Percentiles rank a stretch among this genome's conserved stretches.
Evolutionary conservation across 2,888 invertebrate genomes (phyloP).

Genomic region (Folsomia manolachei): DNA sequence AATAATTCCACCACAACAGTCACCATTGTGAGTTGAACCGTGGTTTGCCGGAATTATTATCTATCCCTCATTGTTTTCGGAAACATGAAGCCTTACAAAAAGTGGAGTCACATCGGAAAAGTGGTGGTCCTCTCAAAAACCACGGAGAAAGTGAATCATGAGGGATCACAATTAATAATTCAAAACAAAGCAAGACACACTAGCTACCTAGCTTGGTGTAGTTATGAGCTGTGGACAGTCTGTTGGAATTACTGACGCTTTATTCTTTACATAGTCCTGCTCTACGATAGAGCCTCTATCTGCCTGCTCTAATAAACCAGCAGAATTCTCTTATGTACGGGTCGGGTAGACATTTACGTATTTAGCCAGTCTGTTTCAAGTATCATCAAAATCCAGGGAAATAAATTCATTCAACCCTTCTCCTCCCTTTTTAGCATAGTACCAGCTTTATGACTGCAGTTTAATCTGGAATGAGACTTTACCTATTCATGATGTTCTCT

Average conservation of each 20-base stretch:
- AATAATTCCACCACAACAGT: too few relatives aligned
- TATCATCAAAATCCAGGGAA: background rate
- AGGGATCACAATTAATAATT: conserved; percentile 2
- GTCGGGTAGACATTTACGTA: too few relatives aligned
- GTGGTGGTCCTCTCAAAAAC: background rate
- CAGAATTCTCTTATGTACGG: background rate
- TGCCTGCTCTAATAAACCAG: background rate
- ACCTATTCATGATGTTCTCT: background rate
- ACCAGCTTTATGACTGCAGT: background rate
- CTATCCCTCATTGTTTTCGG: background rate
- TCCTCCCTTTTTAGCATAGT: background rate
- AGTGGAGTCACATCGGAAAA: background rate
- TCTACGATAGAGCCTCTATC: too few relatives aligned
- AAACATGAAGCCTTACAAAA: background rate
- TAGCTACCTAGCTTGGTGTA: background rate
- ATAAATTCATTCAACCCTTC: too few relatives aligned
- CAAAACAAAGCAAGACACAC: background rate
- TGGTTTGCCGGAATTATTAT: background rate
- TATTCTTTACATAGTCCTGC: background rate
- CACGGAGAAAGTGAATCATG: background rate
- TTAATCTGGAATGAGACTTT: background rate
- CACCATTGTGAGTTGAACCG: too few relatives aligned
- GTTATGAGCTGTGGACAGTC: background rate
- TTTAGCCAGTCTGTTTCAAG: background rate
- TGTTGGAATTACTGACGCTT: background rate